Evolutionary conservation across 2,113 vertebrate genomes (phyloP), one percentile per base, ranked within the genome.

Genomic region (Pelodiscus sinensis): DNA sequence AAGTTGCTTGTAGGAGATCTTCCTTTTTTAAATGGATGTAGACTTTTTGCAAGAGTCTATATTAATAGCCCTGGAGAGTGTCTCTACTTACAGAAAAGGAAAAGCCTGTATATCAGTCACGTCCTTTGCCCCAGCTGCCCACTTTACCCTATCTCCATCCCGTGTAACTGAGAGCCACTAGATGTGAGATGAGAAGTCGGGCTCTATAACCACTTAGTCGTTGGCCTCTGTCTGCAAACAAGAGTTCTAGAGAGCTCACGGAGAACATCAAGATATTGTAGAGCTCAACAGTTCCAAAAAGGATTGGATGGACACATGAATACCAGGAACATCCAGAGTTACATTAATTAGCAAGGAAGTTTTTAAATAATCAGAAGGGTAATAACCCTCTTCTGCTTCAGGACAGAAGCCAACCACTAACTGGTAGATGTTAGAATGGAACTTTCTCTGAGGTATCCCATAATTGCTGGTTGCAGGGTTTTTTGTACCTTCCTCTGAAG

Each of bases 151-250:
- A 52, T 71, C 44, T 44, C 29, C n/a, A 9, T 29, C 22, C 38
- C 1, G 3, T 13, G 14, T 1, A 0, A 3, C 21, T 29, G 38
- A 75, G 11, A 92, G 31, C 0, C 9, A 12, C 5, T 60, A 11
- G 24, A 25, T 44, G 9, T 82, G 0, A 0, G 0, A 52, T 22
- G 65, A 90, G 82, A 79, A 78, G 65, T 82, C 86, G 54, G 65
- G 51, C 71, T 71, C 80, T 44, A 55, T 78, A 38, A 12, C 38
- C 35, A 24, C 73, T 50, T 27, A 1, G 9, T 54, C 13, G 8
- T 2, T 10, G 88, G 90, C 88, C 88, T 94, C 85, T 89, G 57
- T 60, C 85, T 88, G 57, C 15, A 52, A 87, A 92, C 88, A 94
- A 94, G 87, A 16, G 57, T 82, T 87, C 87, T 92, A 71, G 79